Conservation (phyloP, 2,113 vertebrate species). For the Pangasianodon hypophthalmus region DNA sequence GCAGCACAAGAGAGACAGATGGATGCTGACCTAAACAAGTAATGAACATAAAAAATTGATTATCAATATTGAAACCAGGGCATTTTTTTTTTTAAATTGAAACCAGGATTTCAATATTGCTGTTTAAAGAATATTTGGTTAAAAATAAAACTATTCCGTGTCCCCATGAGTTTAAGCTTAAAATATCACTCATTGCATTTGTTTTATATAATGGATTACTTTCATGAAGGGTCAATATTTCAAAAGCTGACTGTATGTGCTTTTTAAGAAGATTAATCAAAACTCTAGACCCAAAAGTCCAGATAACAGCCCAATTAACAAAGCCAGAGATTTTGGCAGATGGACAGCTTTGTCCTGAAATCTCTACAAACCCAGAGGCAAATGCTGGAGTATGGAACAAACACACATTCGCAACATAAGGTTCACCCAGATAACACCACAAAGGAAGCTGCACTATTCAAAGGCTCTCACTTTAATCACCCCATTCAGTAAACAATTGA, state of each 20-base stretch:
- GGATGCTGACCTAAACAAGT: neutral
- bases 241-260: neutral
- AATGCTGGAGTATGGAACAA: conserved; percentile 6
- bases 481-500: conserved; percentile 1
- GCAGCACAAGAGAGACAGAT: neutral
- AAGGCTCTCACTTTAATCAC: neutral
- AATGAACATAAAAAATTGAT: neutral
- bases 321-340: neutral
- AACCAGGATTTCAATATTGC: neutral
- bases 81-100: neutral
- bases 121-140: neutral
- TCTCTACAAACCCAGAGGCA: neutral
- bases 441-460: conserved; percentile 4
- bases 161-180: neutral
- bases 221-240: neutral
- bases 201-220: neutral
- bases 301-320: neutral
- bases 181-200: neutral
- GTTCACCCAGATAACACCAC: conserved; percentile 30
- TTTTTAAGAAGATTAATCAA: neutral
- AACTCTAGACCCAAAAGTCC: neutral
- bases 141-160: neutral
- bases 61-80: neutral
- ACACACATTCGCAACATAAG: neutral
- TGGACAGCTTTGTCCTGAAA: conserved; percentile 8